phyloP scores from a whole-genome alignment of 2,797 vertebrate genomes.

The Zenarchopterus dispar region DNA sequence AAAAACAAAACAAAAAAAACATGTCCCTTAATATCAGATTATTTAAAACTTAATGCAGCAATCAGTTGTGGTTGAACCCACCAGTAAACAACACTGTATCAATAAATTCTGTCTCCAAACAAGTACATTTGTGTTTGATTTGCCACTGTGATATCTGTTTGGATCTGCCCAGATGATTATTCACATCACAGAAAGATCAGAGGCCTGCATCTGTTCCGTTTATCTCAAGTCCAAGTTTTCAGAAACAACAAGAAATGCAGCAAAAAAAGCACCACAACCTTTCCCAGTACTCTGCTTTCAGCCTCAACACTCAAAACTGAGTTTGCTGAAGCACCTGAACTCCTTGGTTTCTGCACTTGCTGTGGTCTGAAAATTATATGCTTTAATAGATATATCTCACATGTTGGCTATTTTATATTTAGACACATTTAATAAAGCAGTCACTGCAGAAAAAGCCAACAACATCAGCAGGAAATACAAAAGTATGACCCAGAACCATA shows the following conservation, averaged over 20 bases:
- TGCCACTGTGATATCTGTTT: not conserved
- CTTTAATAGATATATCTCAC: not conserved
- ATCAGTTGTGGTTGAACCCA: no score
- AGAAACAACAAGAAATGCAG: no score
- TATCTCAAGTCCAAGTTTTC: not conserved
- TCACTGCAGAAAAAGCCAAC: not conserved
- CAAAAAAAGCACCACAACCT: no score
- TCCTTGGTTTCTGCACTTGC: not conserved
- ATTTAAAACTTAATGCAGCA: slow-evolving; percentile 6
- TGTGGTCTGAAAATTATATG: not conserved
- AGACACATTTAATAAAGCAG: not conserved
- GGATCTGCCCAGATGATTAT: not conserved
- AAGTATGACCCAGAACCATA: no score
- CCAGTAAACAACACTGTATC: no score
- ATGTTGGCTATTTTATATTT: not conserved
- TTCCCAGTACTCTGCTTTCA: not conserved
- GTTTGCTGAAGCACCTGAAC: not conserved
- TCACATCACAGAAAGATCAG: not conserved
- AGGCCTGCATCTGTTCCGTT: not conserved
- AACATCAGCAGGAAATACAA: not conserved
- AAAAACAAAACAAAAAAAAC: not conserved
- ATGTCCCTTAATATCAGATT: not conserved
- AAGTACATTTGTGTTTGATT: slow-evolving; percentile 1
- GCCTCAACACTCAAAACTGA: not conserved
- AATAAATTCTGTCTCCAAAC: not conserved